Evolutionary conservation across 2,113 vertebrate species (phyloP), one percentile per base, ranked within the genome.

Genomic region (Gobiocypris rarus): DNA sequence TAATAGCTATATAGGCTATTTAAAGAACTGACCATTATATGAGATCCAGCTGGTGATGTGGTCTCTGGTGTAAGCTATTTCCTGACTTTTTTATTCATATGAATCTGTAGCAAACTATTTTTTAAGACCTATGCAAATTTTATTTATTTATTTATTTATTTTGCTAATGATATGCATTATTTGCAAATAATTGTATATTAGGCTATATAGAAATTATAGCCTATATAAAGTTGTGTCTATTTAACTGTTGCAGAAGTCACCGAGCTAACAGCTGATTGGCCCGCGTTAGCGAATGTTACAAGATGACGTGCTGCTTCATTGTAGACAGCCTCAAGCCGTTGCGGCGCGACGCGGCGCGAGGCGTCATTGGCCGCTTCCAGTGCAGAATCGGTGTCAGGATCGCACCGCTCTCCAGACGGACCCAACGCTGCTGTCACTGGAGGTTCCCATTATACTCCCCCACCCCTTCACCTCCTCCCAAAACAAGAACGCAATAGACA

Each of bases 401-500:
- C 34, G 24, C 50, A 17, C 6, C 45, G 31, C 34, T 67, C 28
- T 79, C 76, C 67, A 83, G 65, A 71, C 48, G 83, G 83, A 28
- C 28, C 38, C 41, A 59, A n/a, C 38, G 31, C 28, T 76, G 50
- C 54, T 58, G 73, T 77, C 82, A 83, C 75, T 83, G 87, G 86
- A 85, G 90, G 77, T 81, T 82, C 80, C 38, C 58, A 24, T 79
- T 48, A 28, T 45, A 7, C 41, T 43, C 56, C 38, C 50, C n/a
- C 56, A n/a, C 54, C 50, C n/a, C 34, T 13, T 56, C 52, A 31
- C 34, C 56, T 1, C 58, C 56, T 38, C 14, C 45, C 48, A 14
- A 77, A 67, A 81, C 78, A 81, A 81, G 78, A 81, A 67, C 26
- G 78, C 78, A 77, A 17, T 24, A 81, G 79, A 65, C 59, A 65